Evolutionary conservation across 2,797 vertebrate genomes (phyloP), one percentile per base, ranked within the genome.

Genomic region (Scolopax bukidnonensis): DNA sequence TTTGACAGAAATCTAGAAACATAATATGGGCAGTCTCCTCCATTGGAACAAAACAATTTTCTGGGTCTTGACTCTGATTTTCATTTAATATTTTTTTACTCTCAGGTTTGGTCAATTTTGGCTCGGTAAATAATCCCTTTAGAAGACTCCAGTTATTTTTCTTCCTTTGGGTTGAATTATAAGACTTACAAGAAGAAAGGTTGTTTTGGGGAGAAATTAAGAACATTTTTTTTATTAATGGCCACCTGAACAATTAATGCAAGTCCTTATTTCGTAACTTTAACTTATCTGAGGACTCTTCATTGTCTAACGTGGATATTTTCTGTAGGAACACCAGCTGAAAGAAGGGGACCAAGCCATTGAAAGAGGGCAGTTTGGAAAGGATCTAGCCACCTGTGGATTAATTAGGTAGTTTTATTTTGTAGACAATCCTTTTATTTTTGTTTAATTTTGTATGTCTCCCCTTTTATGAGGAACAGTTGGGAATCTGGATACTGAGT

Each of bases 161-260:
- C 75, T 86, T 84, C 71, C 78, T 78, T 90, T 73, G 92, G 51
- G 68, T 64, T 76, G 81, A 78, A 48, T 43, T 40, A 12, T 27
- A 87, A 81, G 74, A 41, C 79, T 91, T 61, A 30, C 2, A 27
- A 76, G 30, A 30, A 19, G 15, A 28, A n/a, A 12, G 18, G 10
- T 30, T 77, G 23, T 41, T 81, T 56, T 41, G n/a, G 5, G 9
- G 5, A 4, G 41, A 40, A 75, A 80, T 48, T 33, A 68, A 23
- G 80, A 75, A 9, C 21, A 59, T 59, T 96, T 84, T 61, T 87
- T 80, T 81, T 83, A 25, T 4, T 90, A 36, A 54, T 92, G 57
- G 57, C 71, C 91, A 65, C 81, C 73, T 84, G 73, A 94, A 90
- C 67, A 93, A 48, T 92, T 77, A 85, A 90, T 87, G 33, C 45